These are phyloP conservation scores for Hemicrepidius hirtus DNA, from an alignment of 2,888 invertebrate genomes.

Conservation along the genomic window DNA sequence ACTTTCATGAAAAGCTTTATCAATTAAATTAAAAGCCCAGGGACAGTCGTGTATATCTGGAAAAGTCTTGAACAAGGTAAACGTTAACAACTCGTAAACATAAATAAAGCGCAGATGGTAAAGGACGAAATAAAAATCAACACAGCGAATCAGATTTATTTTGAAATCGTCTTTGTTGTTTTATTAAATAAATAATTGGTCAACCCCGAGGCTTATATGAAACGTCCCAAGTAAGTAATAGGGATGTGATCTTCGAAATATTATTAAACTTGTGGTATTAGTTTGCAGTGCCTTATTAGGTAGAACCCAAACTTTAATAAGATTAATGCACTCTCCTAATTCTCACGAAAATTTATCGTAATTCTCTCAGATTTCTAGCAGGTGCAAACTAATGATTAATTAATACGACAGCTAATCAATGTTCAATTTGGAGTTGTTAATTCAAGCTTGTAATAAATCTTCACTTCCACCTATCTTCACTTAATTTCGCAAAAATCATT, in stretches of 20 bases:
- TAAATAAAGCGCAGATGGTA: neutral
- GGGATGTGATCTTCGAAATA: too few relatives aligned
- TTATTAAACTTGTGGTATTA: slow-evolving; percentile 48
- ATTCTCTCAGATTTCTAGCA: slow-evolving; percentile 35
- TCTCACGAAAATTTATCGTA: slow-evolving; percentile 40
- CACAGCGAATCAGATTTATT: neutral
- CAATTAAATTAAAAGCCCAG: neutral
- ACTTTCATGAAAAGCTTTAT: neutral
- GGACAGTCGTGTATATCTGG: neutral
- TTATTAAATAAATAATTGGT: too few relatives aligned
- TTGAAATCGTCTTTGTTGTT: neutral
- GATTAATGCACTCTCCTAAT: slow-evolving; percentile 46
- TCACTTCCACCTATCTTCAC: slow-evolving; percentile 18
- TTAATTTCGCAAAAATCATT: slow-evolving; percentile 25
- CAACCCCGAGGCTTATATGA: too few relatives aligned
- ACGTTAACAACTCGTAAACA: slow-evolving; percentile 9
- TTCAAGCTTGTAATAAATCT: slow-evolving; percentile 27
- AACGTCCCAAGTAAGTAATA: too few relatives aligned
- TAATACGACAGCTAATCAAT: slow-evolving; percentile 42
- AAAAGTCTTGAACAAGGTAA: slow-evolving; percentile 2
- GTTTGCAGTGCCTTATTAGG: slow-evolving; percentile 48
- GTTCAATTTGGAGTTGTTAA: slow-evolving; percentile 39
- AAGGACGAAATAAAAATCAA: neutral
- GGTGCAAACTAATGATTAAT: slow-evolving; percentile 45
- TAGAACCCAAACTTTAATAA: slow-evolving; percentile 47